Conservation (phyloP, 2,888 invertebrate species). For the Cloeon dipterum region DNA sequence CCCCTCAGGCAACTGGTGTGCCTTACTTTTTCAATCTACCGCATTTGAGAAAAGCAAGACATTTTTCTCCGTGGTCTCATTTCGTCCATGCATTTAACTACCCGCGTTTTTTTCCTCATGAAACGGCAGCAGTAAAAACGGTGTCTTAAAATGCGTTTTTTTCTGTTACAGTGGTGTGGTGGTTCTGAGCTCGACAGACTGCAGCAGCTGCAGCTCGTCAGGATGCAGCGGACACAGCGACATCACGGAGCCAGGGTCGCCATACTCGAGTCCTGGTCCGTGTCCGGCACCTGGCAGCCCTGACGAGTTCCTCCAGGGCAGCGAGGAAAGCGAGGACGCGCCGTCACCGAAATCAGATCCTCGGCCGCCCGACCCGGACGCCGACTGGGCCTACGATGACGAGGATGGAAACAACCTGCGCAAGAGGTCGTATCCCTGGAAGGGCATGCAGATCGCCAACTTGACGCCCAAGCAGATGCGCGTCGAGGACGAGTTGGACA, state of each 20-base stretch:
- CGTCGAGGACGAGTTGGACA: neutral
- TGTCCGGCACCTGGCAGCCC: constrained; percentile 4
- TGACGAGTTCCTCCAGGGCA: constrained; percentile 4
- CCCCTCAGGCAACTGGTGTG: too few species aligned
- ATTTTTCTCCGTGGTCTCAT: too few species aligned
- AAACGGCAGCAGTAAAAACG: too few species aligned
- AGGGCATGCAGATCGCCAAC: neutral
- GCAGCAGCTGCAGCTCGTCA: constrained; percentile 30
- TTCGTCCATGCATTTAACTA: too few species aligned
- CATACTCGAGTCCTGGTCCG: constrained; percentile 22
- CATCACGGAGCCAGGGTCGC: constrained; percentile 69
- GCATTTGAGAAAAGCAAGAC: too few species aligned
- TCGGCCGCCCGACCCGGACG: constrained; percentile 1
- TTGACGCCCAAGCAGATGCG: neutral
- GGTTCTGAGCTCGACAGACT: constrained; percentile 44
- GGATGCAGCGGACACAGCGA: constrained; percentile 41
- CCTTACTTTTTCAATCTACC: too few species aligned
- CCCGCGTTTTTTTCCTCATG: too few species aligned
- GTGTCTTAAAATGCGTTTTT: too few species aligned
- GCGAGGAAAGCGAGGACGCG: constrained; percentile 7
- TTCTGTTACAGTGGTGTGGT: constrained; percentile 56
- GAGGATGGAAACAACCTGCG: constrained; percentile 7
- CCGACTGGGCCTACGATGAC: neutral
- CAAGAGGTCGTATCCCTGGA: constrained; percentile 3
- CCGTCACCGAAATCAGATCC: constrained; percentile 8